Evolutionary conservation across 2,113 vertebrate species (phyloP), one percentile per base, ranked within the genome.

Genomic region (Philantomba maxwellii): DNA sequence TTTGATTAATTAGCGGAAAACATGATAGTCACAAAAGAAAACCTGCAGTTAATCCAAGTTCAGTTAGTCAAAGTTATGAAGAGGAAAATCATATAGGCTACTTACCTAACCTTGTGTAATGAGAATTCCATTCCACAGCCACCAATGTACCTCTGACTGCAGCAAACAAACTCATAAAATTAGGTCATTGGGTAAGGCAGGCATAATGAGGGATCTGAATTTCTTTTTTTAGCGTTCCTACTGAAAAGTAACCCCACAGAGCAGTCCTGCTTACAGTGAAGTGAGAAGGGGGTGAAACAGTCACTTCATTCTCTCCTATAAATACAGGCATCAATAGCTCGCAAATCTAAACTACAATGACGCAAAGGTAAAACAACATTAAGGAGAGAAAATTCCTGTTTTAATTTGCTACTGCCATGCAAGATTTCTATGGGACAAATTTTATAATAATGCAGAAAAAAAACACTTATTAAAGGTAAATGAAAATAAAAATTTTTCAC

Each of bases 1-100:
- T 93, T 89, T 98, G 93, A 97, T 98, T 98, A 97, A 98, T 98
- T 94, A 97, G 83, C 39, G 17, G 90, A 87, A 95, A 96, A 36
- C 58, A 92, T 51, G 80, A 95, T 91, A 96, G 89, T 97, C 87
- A 96, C 73, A 96, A 91, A 60, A 62, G 55, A 96, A 94, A 94
- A 81, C 57, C 86, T 93, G 43, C 33, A 94, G 86, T 81, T 97
- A 95, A 97, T 66, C 73, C 89, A 94, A 95, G 93, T 95, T 95
- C 96, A 80, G 90, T 88, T 96, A 96, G 97, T 97, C 95, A 97
- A 97, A 94, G 97, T 96, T 96, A 93, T 57, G 89, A 95, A 92
- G 49, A 85, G 77, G 95, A 92, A 58, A 85, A 85, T 78, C 28
- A 87, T 53, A 66, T 30, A 93, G 64, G 60, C 43, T 89, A 33